Conservation (phyloP, 2,113 vertebrate genomes). For the Etheostoma cragini region DNA sequence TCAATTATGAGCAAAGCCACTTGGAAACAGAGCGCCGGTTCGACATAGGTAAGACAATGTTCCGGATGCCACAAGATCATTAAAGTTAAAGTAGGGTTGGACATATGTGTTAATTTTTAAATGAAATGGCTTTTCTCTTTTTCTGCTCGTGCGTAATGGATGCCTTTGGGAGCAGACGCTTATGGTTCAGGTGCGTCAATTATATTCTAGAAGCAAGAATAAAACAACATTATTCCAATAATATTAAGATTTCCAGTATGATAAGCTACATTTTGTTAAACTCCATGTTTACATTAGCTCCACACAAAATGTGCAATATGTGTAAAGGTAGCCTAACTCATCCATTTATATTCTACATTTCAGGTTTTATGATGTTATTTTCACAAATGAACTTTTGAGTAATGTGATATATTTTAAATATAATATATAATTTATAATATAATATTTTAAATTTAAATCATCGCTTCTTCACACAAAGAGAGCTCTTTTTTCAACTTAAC, state of each 20-base stretch:
- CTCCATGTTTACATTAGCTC: background rate
- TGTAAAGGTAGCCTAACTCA: background rate
- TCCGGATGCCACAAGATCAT: background rate
- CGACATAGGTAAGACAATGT: slow-evolving; percentile 61
- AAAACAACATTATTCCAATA: background rate
- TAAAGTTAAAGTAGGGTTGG: background rate
- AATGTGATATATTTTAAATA: background rate
- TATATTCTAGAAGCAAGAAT: background rate
- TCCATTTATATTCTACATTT: background rate
- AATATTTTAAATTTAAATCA: too few relatives aligned
- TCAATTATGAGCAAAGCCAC: slow-evolving; percentile 55
- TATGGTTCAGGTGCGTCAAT: slow-evolving; percentile 64
- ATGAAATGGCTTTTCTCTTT: background rate
- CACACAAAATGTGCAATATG: background rate
- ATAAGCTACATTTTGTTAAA: background rate
- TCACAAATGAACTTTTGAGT: slow-evolving; percentile 58
- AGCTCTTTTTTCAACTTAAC: slow-evolving; percentile 14
- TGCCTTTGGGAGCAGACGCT: slow-evolving; percentile 30
- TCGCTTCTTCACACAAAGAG: background rate
- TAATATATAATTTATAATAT: too few relatives aligned
- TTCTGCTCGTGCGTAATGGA: slow-evolving; percentile 54
- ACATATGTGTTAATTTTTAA: background rate
- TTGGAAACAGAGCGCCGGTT: slow-evolving; percentile 35
- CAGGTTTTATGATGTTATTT: background rate
- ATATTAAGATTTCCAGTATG: background rate